Conservation (phyloP, 30 jellyfish, hydroid and myxozoan genomes). For the Rhopilema esculentum region DNA sequence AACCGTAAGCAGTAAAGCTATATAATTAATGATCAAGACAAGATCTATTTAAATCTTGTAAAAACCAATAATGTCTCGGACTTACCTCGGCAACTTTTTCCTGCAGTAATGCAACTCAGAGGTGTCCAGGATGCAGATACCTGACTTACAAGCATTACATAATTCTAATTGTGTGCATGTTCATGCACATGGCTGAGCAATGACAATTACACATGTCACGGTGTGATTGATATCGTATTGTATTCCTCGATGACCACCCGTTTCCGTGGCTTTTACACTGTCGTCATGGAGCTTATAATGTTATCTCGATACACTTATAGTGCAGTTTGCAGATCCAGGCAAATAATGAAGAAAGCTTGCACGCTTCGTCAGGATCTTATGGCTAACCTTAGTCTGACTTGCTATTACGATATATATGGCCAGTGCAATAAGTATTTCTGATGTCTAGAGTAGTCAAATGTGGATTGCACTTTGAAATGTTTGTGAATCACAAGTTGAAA, state of each 20-base stretch:
- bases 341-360: neutral
- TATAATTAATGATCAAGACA: too few species aligned
- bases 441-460: too few species aligned
- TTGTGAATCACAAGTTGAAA: too few species aligned
- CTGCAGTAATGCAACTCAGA: conserved; percentile 12
- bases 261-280: conserved; percentile 8
- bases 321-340: neutral
- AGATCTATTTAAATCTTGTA: neutral
- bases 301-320: neutral
- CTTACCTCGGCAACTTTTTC: conserved; percentile 18
- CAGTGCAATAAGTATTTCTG: too few species aligned
- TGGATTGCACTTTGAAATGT: too few species aligned
- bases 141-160: conserved; percentile 32
- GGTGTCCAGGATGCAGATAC: neutral
- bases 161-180: conserved; percentile 33
- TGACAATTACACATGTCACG: conserved; percentile 49
- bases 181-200: conserved; percentile 39
- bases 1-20: too few species aligned
- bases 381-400: neutral
- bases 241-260: neutral
- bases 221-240: conserved; percentile 7
- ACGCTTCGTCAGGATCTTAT: neutral
- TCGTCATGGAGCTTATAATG: conserved; percentile 17
- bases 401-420: neutral
- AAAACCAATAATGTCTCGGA: neutral